Percentiles rank a stretch among this genome's conserved stretches.
Conservation (phyloP, 2,113 vertebrate genomes). For the Carettochelys insculpta region DNA sequence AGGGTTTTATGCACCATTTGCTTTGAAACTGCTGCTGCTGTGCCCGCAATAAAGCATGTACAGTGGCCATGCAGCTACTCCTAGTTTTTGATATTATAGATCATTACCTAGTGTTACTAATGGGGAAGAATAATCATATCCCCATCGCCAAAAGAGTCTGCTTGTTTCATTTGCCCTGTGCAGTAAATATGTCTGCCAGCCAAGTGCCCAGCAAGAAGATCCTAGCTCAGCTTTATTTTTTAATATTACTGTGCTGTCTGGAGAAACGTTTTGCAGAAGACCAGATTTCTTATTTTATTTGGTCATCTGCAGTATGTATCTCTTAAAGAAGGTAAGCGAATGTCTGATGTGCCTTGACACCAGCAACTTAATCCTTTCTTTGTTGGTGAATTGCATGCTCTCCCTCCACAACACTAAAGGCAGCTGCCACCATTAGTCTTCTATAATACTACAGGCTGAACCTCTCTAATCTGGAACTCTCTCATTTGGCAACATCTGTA, state of each 20-base stretch:
- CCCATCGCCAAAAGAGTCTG: neutral
- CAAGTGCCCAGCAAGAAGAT: too few relatives aligned
- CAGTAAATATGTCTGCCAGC: neutral
- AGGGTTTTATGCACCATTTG: neutral
- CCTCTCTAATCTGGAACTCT: too few relatives aligned
- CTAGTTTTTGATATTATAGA: neutral
- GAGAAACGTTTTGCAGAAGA: rapidly evolving
- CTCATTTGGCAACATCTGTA: too few relatives aligned
- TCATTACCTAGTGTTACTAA: neutral
- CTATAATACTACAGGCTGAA: too few relatives aligned
- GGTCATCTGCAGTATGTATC: rapidly evolving
- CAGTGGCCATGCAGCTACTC: neutral
- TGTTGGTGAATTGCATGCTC: rapidly evolving
- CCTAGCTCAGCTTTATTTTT: neutral
- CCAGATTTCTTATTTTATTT: rapidly evolving
- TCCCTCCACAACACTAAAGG: rapidly evolving
- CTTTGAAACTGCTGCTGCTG: neutral
- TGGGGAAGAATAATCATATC: neutral
- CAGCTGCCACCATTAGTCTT: neutral
- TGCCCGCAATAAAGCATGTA: neutral
- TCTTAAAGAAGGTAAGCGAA: neutral
- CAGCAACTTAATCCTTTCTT: rapidly evolving
- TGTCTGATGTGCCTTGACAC: neutral
- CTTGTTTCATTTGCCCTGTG: neutral
- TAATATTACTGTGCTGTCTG: rapidly evolving